phyloP scores from a whole-genome alignment of 2,113 vertebrate species.

The Spea bombifrons region DNA sequence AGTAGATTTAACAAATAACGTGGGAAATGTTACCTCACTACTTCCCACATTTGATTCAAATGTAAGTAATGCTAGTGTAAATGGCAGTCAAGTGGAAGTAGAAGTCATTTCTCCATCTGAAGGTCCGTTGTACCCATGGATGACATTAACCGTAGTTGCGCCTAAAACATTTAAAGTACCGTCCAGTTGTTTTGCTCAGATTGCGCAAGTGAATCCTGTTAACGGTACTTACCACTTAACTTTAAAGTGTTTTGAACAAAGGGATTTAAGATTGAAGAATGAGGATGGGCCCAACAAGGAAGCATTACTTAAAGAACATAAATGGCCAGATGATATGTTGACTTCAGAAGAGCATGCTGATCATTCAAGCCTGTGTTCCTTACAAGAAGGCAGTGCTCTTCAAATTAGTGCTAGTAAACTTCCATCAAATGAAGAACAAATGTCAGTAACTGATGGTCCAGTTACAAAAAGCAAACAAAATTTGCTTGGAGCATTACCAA shows the following conservation, averaged over 20 bases:
- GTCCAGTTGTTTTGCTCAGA: conserved; percentile 84
- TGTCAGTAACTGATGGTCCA: not conserved
- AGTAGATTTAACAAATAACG: conserved; percentile 45
- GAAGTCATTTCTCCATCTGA: conserved; percentile 72
- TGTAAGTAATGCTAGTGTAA: conserved; percentile 50
- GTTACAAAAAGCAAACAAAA: conserved; percentile 26
- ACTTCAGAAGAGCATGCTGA: conserved; percentile 25
- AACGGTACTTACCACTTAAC: conserved; percentile 85
- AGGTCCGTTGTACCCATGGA: conserved; percentile 74
- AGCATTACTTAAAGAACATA: not conserved
- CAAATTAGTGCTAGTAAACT: not conserved
- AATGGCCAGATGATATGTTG: not conserved
- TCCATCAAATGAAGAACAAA: not conserved
- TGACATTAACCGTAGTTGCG: conserved; percentile 82
- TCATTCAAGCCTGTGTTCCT: conserved; percentile 30
- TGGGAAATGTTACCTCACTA: conserved; percentile 37
- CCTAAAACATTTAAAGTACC: conserved; percentile 84
- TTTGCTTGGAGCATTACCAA: conserved; percentile 46
- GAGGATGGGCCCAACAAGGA: not conserved
- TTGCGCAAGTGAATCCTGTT: conserved; percentile 89
- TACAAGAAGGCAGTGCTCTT: conserved; percentile 38
- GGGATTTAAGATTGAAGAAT: not conserved
- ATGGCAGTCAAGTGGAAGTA: conserved; percentile 62
- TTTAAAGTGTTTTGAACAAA: conserved; percentile 61
- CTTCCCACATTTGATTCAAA: conserved; percentile 25